Evolutionary conservation across 2,888 invertebrate species (phyloP), one percentile per base, ranked within the genome.

Genomic region (Trichogramma dendrolimi): DNA sequence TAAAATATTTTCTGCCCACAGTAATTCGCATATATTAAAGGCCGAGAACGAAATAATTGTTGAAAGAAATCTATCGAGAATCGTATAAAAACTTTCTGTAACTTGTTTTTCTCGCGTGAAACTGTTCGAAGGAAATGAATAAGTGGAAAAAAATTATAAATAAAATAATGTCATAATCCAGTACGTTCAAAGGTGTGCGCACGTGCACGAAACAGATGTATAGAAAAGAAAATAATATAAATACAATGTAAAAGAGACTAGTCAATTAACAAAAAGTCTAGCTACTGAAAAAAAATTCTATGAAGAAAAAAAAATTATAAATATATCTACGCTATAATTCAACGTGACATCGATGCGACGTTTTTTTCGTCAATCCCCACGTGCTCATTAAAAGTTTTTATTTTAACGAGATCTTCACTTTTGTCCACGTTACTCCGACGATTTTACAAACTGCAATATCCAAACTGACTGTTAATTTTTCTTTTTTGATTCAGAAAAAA

Each of bases 241-340:
- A 67, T 62, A 68, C 63, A 68, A 67, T 48, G 55, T 67, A 67
- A 70, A 69, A 11, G 72, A 72, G 70, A 71, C 75, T 77, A 77
- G 78, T 78, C 78, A 78, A 78, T 78, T 78, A 78, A 72, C 68
- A 72, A 72, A 74, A 72, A 75, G 54, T 48, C 43, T 57, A 60
- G 50, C 46, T 49, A 60, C 42, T 50, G 55, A 27, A 38, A 51
- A 42, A 41, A 48, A 55, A 11, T 27, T 27, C 27, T 27, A 27
- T 27, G 27, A 38, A 51, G 8, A 51, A 47, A 50, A 39, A 39
- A 38, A 48, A 49, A 47, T 42, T 27, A 11, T 49, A 14, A 49
- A 40, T 77, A 74, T 71, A 72, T 75, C 75, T 74, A 71, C 70
- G 72, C 27, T 27, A 27, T 27, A 75, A 71, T 74, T 71, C 71